Base-by-base conservation (phyloP, 2,888 invertebrate genomes). In the Leuctra nigra region DNA sequence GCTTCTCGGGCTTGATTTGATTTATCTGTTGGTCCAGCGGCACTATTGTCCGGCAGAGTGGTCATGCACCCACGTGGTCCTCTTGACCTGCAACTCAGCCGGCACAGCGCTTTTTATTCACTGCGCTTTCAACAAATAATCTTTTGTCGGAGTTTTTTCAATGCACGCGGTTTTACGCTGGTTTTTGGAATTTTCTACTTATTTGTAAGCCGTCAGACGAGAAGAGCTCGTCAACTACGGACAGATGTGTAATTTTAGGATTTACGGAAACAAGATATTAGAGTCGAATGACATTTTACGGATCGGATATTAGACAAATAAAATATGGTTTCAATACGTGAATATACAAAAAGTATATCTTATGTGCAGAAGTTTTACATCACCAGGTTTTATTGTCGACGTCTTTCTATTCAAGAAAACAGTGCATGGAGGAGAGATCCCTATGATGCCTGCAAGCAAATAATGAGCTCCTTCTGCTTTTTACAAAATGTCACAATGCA, bases 11-110 rank as follows among this genome's bases (percentile, higher is more conserved):
- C n/a, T n/a, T 9, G 14, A 23, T 29, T 35, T 47, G 47, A 47
- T 47, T 14, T 47, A 47, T 47, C 47, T 47, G 47, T 47, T 47
- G 47, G 47, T 24, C 47, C 47, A 47, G 47, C 47, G 29, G 16
- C 24, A 25, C 23, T 25, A 47, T 47, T 47, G 47, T n/a, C n/a
- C 29, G 29, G 11, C 29, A 6, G 29, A 29, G 29, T 11, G 7
- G 11, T 11, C 29, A 11, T 29, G 29, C 29, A 11, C 29, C 29
- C 29, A 29, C 29, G 29, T 29, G 29, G 7, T 29, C 29, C n/a
- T 7, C 29, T n/a, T n/a, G n/a, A 6, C 29, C 29, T 29, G 29
- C 29, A 6, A 29, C 29, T 11, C 6, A 29, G 29, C 11, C 6
- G 7, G 11, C 29, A 29, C 29, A 29, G 7, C 11, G 6, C 29